Evolutionary conservation across 2,888 invertebrate species (phyloP), one percentile per base, ranked within the genome.

Genomic region (Dolichomitus sp.): DNA sequence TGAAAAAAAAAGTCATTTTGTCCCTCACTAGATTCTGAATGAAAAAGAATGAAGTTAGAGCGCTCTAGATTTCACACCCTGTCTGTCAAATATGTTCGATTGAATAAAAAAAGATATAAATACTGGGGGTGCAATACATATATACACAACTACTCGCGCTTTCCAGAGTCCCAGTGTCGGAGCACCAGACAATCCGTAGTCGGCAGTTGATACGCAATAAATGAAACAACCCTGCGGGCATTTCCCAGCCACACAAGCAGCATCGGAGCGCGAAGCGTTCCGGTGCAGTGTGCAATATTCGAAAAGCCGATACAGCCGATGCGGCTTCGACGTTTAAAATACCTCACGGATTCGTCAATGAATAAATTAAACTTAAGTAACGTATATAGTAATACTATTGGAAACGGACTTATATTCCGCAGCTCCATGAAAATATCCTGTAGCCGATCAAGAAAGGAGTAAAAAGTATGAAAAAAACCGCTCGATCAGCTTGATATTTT

Each of bases 281-380:
- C 57, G 50, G 40, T 7, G 27, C 54, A 54, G 12, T 54, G 54
- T 54, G 54, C 54, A 84, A 87, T 85, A 87, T 84, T 81, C 76
- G 79, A 73, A 85, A 84, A 80, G 61, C 76, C 87, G 84, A 88
- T 87, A 86, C 80, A 54, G 75, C 86, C 77, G 77, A 59, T 42
- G 74, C 11, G 50, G 73, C 65, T 86, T 85, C 84, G 83, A 84
- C 84, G 86, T 85, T 85, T 85, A 84, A 89, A 89, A 88, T 87
- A 84, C 83, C 83, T 78, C 83, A 33, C 59, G 81, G 72, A 85
- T 80, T 74, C 76, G 72, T 84, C 87, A 85, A 89, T 86, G 87
- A 89, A 89, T 89, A 89, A 89, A 89, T 89, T 89, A 87, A 84
- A 85, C n/a, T 69, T 59, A 74, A 80, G 77, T 80, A 83, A 80